Percentiles rank a stretch among this genome's conserved stretches.
Evolutionary conservation across 1,140 invertebrate species (phyloP).

Genomic region (Drosophila kepulauana): DNA sequence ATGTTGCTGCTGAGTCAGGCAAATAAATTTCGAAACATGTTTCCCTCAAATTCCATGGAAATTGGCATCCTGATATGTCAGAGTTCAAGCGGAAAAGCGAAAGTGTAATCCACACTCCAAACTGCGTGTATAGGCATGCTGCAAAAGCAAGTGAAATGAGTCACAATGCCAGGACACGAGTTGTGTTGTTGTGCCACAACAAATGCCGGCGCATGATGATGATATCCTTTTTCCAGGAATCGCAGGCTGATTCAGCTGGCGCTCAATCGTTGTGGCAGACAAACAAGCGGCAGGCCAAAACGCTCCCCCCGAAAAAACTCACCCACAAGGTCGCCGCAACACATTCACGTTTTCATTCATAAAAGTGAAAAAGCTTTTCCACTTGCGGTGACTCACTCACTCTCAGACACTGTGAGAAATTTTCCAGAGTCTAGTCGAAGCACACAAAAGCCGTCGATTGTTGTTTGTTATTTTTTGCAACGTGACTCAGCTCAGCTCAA

Average conservation of each 20-base stretch:
- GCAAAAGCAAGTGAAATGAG: slow-evolving; percentile 46
- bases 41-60: slow-evolving; percentile 51
- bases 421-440: not conserved
- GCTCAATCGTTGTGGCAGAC: slow-evolving; percentile 24
- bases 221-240: slow-evolving; percentile 82
- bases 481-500: slow-evolving; percentile 59
- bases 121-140: slow-evolving; percentile 35
- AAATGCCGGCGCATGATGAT: slow-evolving; percentile 79
- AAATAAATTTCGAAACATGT: slow-evolving; percentile 12
- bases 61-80: slow-evolving; percentile 63
- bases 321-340: slow-evolving; percentile 14
- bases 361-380: slow-evolving; percentile 70
- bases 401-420: slow-evolving; percentile 54
- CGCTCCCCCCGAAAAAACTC: not conserved
- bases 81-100: slow-evolving; percentile 72
- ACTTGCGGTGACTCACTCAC: slow-evolving; percentile 47
- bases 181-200: slow-evolving; percentile 63
- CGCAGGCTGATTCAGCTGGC: slow-evolving; percentile 61
- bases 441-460: slow-evolving; percentile 10
- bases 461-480: slow-evolving; percentile 20
- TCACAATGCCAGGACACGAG: slow-evolving; percentile 51
- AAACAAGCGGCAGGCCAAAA: slow-evolving; percentile 32
- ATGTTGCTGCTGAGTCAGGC: slow-evolving; percentile 38
- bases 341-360: slow-evolving; percentile 67
- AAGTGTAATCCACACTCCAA: slow-evolving; percentile 33